Evolutionary conservation across 2,888 invertebrate genomes (phyloP).

Genomic region (Adelphocoris suturalis): DNA sequence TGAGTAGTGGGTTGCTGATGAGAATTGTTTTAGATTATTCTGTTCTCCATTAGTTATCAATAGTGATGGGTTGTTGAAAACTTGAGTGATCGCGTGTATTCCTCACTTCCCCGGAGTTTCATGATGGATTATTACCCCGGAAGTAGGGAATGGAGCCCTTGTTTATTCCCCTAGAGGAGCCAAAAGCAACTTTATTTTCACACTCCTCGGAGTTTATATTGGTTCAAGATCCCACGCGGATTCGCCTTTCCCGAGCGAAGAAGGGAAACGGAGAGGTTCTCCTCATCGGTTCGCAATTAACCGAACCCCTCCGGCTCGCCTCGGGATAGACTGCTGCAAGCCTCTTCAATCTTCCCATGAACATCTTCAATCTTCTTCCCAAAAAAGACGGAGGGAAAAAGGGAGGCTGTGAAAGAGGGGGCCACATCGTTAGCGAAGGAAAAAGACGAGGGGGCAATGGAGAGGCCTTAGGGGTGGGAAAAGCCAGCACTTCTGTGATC

Average conservation of each 20-base stretch:
- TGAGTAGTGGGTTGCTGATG: too few relatives aligned
- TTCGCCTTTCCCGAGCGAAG: background rate
- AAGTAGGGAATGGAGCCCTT: background rate
- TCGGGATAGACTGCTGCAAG: conserved; percentile 24
- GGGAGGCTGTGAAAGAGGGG: background rate
- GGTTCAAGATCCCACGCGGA: conserved; percentile 60
- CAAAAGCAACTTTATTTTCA: conserved; percentile 60
- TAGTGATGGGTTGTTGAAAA: too few relatives aligned
- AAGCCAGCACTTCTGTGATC: conserved; percentile 38
- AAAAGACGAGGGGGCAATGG: conserved; percentile 22
- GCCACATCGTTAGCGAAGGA: conserved; percentile 54
- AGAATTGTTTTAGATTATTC: too few relatives aligned
- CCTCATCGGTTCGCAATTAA: conserved; percentile 66
- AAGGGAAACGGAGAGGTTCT: background rate
- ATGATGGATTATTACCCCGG: conserved; percentile 30
- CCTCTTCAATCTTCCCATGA: conserved; percentile 66
- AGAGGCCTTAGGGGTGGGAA: conserved; percentile 5
- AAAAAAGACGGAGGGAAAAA: conserved; percentile 1
- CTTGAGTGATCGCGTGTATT: too few relatives aligned
- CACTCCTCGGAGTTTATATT: conserved; percentile 62
- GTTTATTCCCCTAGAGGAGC: conserved; percentile 17
- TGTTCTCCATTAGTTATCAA: too few relatives aligned
- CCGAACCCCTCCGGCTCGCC: conserved; percentile 18
- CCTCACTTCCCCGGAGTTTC: background rate
- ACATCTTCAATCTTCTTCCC: conserved; percentile 69